Base-by-base conservation (phyloP, 2,888 invertebrate species). In the Drosophila nigricruria region DNA sequence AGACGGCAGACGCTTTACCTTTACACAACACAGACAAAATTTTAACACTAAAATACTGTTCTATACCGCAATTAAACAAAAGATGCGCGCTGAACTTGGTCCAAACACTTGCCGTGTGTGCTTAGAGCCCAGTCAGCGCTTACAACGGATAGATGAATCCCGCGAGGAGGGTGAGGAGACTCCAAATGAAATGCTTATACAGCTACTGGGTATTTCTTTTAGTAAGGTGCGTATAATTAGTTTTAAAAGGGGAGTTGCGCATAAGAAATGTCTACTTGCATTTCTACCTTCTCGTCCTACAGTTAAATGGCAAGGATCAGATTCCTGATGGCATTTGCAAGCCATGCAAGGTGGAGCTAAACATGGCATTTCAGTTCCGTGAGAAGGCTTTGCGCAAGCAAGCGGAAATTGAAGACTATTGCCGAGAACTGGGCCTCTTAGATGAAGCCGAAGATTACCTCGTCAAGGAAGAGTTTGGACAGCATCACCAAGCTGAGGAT, bases 301-400 rank as follows among this genome's bases (percentile, higher is more conserved):
- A 84, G 89, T 47, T 86, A 16, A 86, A 88, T 65, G 81, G 79
- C 5, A 76, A 79, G 34, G 86, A 86, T 12, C 77, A 78, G 32
- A 74, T 91, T n/a, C 92, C 92, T 8, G 83, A 91, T 36, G 80
- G 80, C 16, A 92, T 92, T 58, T 92, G 92, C 54, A 90, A 86
- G 60, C 76, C 79, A 14, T 92, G 92, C 78, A 92, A 91, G 59
- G 77, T 91, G 6, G 89, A 91, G 14, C 79, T 92, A 0, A 92
- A 88, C 57, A 87, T 92, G 87, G 92, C 92, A 1, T 92, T 80
- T 61, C 89, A 91, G 66, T 91, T 92, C 50, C 91, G 92, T 0
- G 86, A 79, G 42, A 90, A 88, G 73, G 92, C 92, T 0, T 43
- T 92, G 9, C 90, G 82, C 23, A 87, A 89, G 4, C 91, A 92